Evolutionary conservation across 2,888 invertebrate genomes (phyloP).

Genomic region (Dasysyrphus tricinctus): DNA sequence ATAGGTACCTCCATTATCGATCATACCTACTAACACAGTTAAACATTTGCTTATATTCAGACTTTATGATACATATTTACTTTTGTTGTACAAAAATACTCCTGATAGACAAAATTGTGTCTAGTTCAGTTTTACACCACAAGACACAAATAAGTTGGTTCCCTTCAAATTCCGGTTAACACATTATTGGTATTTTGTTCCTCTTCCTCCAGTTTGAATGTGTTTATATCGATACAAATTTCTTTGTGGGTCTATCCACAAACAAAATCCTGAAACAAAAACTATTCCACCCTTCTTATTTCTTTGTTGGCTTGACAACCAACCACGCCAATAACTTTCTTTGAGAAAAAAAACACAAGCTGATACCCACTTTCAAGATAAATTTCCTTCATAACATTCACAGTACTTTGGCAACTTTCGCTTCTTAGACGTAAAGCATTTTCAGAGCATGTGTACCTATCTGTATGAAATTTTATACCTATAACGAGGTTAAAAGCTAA

Average conservation of each 20-base stretch:
- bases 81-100: too few species aligned
- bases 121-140: too few species aligned
- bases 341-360: background rate
- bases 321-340: background rate
- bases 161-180: background rate
- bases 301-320: background rate
- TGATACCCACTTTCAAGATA: background rate
- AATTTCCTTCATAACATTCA: background rate
- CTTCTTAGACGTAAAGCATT: background rate
- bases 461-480: background rate
- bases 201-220: background rate
- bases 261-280: background rate
- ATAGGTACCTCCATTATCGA: too few species aligned
- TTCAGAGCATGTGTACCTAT: conserved; percentile 12
- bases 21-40: too few species aligned
- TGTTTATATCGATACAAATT: background rate
- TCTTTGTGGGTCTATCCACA: background rate
- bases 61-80: too few species aligned
- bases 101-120: too few species aligned
- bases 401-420: background rate
- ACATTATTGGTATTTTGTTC: background rate
- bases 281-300: background rate
- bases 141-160: too few species aligned
- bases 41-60: too few species aligned
- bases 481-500: background rate